phyloP scores from a whole-genome alignment of 2,888 invertebrate species.

The Drosophila rubida region DNA sequence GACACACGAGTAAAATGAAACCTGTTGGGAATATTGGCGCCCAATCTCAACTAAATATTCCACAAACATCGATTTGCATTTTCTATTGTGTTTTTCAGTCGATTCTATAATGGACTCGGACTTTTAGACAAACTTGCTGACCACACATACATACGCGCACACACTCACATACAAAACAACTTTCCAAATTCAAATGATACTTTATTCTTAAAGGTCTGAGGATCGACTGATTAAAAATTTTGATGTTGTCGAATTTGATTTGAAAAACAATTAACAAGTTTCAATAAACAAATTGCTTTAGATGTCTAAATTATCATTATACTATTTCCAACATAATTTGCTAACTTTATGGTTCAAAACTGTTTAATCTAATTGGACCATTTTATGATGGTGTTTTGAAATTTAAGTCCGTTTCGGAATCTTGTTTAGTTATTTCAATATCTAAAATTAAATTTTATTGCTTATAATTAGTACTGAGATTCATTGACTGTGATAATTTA shows the following conservation, averaged over 20 bases:
- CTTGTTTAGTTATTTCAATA: background rate
- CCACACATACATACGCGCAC: background rate
- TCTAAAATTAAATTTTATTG: background rate
- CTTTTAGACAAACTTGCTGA: constrained; percentile 26
- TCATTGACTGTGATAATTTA: background rate
- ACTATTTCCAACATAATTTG: background rate
- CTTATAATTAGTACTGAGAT: background rate
- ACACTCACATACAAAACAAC: constrained; percentile 36
- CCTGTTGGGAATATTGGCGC: constrained; percentile 42
- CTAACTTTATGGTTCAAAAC: background rate
- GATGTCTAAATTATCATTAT: background rate
- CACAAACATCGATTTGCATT: constrained; percentile 51
- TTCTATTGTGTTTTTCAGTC: constrained; percentile 53
- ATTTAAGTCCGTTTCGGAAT: background rate
- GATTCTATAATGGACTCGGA: constrained; percentile 41
- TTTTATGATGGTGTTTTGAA: background rate
- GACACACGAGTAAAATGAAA: constrained; percentile 24
- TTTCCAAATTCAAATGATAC: constrained; percentile 50
- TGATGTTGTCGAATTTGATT: constrained; percentile 24
- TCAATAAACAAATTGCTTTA: constrained; percentile 2
- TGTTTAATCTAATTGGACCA: background rate
- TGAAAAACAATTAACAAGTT: constrained; percentile 21
- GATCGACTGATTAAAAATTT: constrained; percentile 26
- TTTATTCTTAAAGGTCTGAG: constrained; percentile 16
- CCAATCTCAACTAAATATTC: constrained; percentile 10